Conservation (phyloP, 2,113 vertebrate genomes). For the Melanostigma gelatinosum region DNA sequence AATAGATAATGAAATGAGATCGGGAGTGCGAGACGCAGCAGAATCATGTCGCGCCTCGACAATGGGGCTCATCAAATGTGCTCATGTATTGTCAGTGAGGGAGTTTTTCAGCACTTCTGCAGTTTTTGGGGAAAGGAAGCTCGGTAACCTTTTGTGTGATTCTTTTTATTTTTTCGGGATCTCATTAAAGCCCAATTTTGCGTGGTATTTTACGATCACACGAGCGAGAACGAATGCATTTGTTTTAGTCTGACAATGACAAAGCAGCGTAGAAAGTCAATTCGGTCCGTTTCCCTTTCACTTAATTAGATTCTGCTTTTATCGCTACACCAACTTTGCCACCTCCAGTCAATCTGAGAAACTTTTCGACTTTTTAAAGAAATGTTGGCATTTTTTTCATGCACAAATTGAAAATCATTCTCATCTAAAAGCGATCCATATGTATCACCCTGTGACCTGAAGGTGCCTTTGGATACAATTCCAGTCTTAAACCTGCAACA, state of each 20-base stretch:
- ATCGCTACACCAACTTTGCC: not conserved
- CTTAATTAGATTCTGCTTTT: not conserved
- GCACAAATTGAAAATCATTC: not conserved
- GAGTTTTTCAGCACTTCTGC: not conserved
- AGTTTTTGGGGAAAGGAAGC: constrained; percentile 15
- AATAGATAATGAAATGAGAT: constrained; percentile 43
- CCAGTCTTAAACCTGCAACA: no score
- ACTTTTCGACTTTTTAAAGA: not conserved
- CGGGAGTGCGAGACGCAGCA: constrained; percentile 11
- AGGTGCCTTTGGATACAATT: not conserved
- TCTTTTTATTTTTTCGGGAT: not conserved
- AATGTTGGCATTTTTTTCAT: not conserved
- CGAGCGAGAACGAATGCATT: not conserved
- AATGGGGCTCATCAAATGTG: constrained; percentile 51
- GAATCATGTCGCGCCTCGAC: constrained; percentile 36
- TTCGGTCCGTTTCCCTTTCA: not conserved
- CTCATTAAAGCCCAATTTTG: not conserved
- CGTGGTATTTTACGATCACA: not conserved
- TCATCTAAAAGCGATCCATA: not conserved
- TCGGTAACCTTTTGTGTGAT: not conserved
- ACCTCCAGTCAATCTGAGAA: not conserved
- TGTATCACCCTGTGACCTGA: not conserved
- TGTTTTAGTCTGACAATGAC: constrained; percentile 1
- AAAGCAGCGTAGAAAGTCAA: not conserved
- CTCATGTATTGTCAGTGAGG: constrained; percentile 7